phyloP scores from a whole-genome alignment of 1,140 invertebrate species.

The Drosophila arawakana region DNA sequence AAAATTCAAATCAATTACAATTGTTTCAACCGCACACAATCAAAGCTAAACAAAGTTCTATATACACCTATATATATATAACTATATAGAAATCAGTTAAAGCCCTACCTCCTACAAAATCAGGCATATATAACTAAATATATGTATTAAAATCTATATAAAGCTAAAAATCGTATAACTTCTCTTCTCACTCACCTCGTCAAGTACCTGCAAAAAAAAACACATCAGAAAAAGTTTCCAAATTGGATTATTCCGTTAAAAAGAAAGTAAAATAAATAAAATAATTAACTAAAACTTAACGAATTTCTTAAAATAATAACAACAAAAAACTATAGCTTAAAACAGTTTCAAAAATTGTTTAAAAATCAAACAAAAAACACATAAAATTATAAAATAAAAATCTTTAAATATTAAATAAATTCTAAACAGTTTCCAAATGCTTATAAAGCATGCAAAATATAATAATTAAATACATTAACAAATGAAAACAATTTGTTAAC shows the following conservation, averaged over 20 bases:
- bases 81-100: slow-evolving; percentile 24
- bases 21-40: slow-evolving; percentile 39
- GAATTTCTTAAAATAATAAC: slow-evolving; percentile 38
- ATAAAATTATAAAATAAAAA: slow-evolving; percentile 18
- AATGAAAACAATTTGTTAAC: background rate
- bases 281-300: slow-evolving; percentile 8
- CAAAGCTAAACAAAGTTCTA: slow-evolving; percentile 41
- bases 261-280: background rate
- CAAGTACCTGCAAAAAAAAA: slow-evolving; percentile 70
- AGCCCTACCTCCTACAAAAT: slow-evolving; percentile 41
- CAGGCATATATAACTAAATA: slow-evolving; percentile 4
- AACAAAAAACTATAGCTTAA: slow-evolving; percentile 23
- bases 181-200: slow-evolving; percentile 71
- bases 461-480: slow-evolving; percentile 18
- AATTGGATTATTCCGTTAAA: slow-evolving; percentile 8
- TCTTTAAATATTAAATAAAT: slow-evolving; percentile 35
- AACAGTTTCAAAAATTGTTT: slow-evolving; percentile 28
- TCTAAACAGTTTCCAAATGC: slow-evolving; percentile 23
- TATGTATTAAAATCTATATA: slow-evolving; percentile 28
- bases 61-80: slow-evolving; percentile 4
- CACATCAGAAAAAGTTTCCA: slow-evolving; percentile 24
- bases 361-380: slow-evolving; percentile 1
- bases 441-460: slow-evolving; percentile 18
- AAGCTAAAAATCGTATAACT: slow-evolving; percentile 53
- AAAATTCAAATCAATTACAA: slow-evolving; percentile 11